These are phyloP conservation scores for Erynnis tages DNA, from an alignment of 2,888 invertebrate genomes.

Conservation along the genomic window DNA sequence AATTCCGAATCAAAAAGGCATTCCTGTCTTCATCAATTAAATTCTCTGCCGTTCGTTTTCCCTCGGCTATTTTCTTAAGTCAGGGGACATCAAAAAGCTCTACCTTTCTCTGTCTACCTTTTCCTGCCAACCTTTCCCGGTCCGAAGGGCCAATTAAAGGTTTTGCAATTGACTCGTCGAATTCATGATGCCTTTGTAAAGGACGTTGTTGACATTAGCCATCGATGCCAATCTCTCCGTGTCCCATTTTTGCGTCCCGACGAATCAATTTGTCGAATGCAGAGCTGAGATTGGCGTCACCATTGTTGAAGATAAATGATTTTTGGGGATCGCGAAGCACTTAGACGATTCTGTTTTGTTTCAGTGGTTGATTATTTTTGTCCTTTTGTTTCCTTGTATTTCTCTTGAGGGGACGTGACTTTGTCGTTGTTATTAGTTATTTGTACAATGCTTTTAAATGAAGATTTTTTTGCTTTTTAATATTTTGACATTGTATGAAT, in stretches of 20 bases:
- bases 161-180: slow-evolving; percentile 71
- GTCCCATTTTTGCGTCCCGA: slow-evolving; percentile 34
- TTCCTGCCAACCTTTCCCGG: slow-evolving; percentile 35
- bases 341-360: slow-evolving; percentile 2
- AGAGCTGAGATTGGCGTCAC: slow-evolving; percentile 24
- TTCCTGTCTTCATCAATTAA: slow-evolving; percentile 70
- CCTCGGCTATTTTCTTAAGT: slow-evolving; percentile 63
- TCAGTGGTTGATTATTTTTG: no score
- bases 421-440: no score
- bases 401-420: no score
- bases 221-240: slow-evolving; percentile 53
- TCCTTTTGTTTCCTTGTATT: no score
- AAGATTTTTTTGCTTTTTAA: no score
- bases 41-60: slow-evolving; percentile 64
- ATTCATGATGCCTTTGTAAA: slow-evolving; percentile 55
- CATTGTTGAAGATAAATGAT: slow-evolving; percentile 23
- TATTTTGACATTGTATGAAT: no score
- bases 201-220: slow-evolving; percentile 62
- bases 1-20: slow-evolving; percentile 40
- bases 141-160: slow-evolving; percentile 70
- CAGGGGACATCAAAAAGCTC: slow-evolving; percentile 58
- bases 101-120: slow-evolving; percentile 38
- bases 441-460: no score
- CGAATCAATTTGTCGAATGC: slow-evolving; percentile 32
- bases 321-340: not conserved